These are phyloP conservation scores for Diachrysia chrysitis DNA, from an alignment of 2,888 invertebrate species.

Conservation along the genomic window DNA sequence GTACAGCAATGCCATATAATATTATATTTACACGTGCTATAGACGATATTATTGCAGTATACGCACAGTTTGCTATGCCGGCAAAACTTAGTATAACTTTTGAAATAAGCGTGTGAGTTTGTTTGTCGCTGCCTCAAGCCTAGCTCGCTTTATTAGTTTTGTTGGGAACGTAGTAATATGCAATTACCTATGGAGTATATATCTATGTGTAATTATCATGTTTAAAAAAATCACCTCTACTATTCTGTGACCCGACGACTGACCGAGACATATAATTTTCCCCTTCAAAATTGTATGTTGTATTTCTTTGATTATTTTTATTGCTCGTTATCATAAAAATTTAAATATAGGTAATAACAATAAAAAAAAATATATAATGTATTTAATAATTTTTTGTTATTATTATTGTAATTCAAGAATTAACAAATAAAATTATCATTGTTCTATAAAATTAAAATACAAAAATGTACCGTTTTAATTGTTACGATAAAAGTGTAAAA, in stretches of 20 bases:
- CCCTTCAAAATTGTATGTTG: background rate
- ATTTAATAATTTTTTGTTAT: no score
- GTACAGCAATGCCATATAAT: background rate
- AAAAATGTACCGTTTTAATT: constrained; percentile 27
- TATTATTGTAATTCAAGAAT: no score
- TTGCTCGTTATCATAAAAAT: no score
- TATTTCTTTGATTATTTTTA: no score
- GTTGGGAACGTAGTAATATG: background rate
- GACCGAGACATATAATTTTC: background rate
- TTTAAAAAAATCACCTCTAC: background rate
- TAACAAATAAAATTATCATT: no score
- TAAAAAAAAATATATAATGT: no score
- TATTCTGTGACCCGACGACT: no score
- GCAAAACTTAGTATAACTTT: constrained; percentile 7
- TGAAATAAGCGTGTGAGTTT: constrained; percentile 5
- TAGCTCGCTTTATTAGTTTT: constrained; percentile 7
- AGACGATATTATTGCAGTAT: constrained; percentile 28
- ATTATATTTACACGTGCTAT: constrained; percentile 17
- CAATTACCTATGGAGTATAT: background rate
- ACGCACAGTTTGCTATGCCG: background rate
- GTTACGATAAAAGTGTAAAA: constrained; percentile 26
- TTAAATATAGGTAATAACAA: no score
- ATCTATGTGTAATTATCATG: background rate
- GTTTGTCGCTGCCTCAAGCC: background rate
- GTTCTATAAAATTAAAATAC: constrained; percentile 4